phyloP scores from a whole-genome alignment of 2,113 vertebrate genomes.

The Lophura nycthemera region DNA sequence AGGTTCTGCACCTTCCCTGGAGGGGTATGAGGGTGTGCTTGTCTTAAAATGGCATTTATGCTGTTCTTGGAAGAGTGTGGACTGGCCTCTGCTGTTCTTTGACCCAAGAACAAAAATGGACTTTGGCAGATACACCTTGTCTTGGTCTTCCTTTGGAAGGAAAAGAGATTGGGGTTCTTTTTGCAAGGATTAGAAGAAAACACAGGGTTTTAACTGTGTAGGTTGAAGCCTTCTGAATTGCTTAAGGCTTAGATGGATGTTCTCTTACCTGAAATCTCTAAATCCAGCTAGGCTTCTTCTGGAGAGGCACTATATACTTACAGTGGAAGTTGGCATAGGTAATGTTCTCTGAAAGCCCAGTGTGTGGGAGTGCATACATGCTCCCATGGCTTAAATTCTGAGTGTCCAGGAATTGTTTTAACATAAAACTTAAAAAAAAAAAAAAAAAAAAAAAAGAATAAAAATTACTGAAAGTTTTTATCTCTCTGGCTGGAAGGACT shows the following conservation, averaged over 20 bases:
- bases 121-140: background rate
- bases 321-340: background rate
- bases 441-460: background rate
- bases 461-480: background rate
- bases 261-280: background rate
- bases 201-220: background rate
- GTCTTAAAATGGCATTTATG: background rate
- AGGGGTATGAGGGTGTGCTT: background rate
- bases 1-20: background rate
- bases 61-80: background rate
- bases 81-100: background rate
- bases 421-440: background rate
- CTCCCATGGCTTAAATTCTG: background rate
- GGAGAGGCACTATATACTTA: background rate
- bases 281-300: background rate
- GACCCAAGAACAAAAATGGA: background rate
- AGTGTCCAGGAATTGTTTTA: background rate
- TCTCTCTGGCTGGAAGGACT: background rate
- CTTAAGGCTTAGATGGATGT: background rate
- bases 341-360: background rate
- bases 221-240: background rate
- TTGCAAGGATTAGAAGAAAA: background rate
- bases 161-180: background rate
- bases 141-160: background rate
- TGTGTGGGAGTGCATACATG: background rate